Evolutionary conservation across 64 coral and sea anemone species (phyloP), one percentile per base, ranked within the genome.

Genomic region (Cladopsammia gracilis): DNA sequence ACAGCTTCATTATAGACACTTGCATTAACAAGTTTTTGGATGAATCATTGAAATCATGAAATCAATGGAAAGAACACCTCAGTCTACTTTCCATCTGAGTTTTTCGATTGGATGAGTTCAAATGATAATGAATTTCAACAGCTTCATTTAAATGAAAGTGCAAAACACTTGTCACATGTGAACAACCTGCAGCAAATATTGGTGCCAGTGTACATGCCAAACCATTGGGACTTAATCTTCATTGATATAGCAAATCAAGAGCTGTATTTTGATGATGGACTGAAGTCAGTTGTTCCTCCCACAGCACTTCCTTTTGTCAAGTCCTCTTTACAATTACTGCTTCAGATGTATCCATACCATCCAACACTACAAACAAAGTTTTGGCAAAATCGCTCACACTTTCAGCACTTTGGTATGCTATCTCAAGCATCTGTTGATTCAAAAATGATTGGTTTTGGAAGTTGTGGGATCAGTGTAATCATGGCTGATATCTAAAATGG

Each of bases 241-340:
- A 79, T 93, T 8, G 47, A 86, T 42, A 50, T 93, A 24, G 25
- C 68, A 12, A 42, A 77, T 65, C 46, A 23, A 64, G 25, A 76
- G 10, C 19, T 93, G 25, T 93, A 69, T 77, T 93, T 93, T 86
- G 90, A 93, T 58, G 90, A 93, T 93, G 90, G 90, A 9, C 23
- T 93, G 59, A 86, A 76, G 18, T 75, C 6, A 25, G 34, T 18
- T 65, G 43, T 77, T 48, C 90, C 90, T 20, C 10, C 15, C 18
- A 45, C 26, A 43, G 52, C 59, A 6, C 90, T 93, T 10, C 18
- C 42, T 11, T 76, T 47, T 25, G 71, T 93, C 56, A 71, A 87
- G 79, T 26, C 80, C 24, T 50, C 54, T 0, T 70, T 93, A 61
- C 53, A 80, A 49, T 25, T 93, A n/a, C 49, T 93, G 7, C 61